A percentile compares a stretch with the other conserved stretches of the same genome.
These are phyloP conservation scores for Argyresthia albistria DNA, from an alignment of 2,888 invertebrate genomes.

Conservation along the genomic window DNA sequence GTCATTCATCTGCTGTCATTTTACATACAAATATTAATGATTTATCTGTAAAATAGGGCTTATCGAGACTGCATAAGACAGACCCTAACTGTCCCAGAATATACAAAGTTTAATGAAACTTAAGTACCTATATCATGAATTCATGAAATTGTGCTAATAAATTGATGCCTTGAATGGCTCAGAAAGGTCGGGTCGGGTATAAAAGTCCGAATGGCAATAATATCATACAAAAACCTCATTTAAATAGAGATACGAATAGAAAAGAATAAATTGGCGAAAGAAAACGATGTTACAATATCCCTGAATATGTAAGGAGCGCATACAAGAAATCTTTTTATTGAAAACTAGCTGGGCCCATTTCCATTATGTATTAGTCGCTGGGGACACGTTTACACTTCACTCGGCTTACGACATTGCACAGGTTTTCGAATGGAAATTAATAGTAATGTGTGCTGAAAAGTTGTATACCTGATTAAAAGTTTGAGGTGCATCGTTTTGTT, in stretches of 20 bases:
- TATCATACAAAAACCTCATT: slow-evolving; percentile 12
- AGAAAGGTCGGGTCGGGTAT: no score
- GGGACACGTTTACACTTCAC: slow-evolving; percentile 16
- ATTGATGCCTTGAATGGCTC: no score
- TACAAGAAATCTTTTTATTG: slow-evolving; percentile 69
- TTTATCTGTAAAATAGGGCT: no score
- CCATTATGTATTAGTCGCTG: slow-evolving; percentile 61
- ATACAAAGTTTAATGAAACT: no score
- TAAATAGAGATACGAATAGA: slow-evolving; percentile 40
- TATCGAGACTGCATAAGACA: no score
- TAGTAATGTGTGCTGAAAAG: neutral
- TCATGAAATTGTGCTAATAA: no score
- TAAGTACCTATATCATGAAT: no score
- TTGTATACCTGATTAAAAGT: neutral
- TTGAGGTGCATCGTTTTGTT: neutral
- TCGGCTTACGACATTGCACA: neutral
- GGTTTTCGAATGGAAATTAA: neutral
- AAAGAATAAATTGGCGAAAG: slow-evolving; percentile 41
- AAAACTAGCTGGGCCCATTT: slow-evolving; percentile 58
- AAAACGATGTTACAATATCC: slow-evolving; percentile 49
- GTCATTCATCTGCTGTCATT: no score
- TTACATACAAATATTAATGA: no score
- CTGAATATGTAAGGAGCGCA: slow-evolving; percentile 31
- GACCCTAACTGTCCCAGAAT: no score
- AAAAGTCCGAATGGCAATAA: no score